phyloP scores from a whole-genome alignment of 2,888 invertebrate species.

The Nymphalis urticae region DNA sequence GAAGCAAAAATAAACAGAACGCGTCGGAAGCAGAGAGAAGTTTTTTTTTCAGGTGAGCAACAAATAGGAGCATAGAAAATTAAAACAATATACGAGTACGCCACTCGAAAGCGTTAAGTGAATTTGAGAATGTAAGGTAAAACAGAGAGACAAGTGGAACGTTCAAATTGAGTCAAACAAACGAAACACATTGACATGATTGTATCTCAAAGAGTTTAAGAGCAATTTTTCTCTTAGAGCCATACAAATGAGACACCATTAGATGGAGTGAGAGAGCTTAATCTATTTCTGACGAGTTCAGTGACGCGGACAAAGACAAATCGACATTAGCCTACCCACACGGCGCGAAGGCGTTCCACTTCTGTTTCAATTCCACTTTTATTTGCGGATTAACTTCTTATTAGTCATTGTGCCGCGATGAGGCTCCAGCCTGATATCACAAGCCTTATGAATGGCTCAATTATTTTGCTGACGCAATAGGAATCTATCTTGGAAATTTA shows the following conservation, averaged over 20 bases:
- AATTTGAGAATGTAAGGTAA: slow-evolving; percentile 62
- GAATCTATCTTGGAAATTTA: slow-evolving; percentile 53
- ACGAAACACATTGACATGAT: slow-evolving; percentile 72
- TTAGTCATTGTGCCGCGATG: slow-evolving; percentile 76
- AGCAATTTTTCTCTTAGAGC: slow-evolving; percentile 81
- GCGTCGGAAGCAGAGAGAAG: slow-evolving; percentile 55
- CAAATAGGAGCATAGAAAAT: slow-evolving; percentile 55
- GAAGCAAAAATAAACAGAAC: slow-evolving; percentile 52
- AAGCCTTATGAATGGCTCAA: slow-evolving; percentile 81
- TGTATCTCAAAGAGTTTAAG: slow-evolving; percentile 75
- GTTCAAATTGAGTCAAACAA: slow-evolving; percentile 69
- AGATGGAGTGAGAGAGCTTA: slow-evolving; percentile 82
- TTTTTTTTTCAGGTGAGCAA: slow-evolving; percentile 60
- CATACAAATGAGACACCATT: slow-evolving; percentile 82
- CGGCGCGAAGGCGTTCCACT: slow-evolving; percentile 78
- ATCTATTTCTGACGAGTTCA: slow-evolving; percentile 83
- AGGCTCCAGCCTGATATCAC: slow-evolving; percentile 68
- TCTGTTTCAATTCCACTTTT: slow-evolving; percentile 82
- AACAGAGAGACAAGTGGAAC: slow-evolving; percentile 43
- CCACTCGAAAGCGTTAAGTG: slow-evolving; percentile 69
- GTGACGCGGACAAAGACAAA: slow-evolving; percentile 82
- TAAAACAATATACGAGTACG: slow-evolving; percentile 63
- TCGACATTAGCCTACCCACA: slow-evolving; percentile 81
- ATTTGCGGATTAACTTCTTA: slow-evolving; percentile 82
- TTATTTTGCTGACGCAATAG: slow-evolving; percentile 72